Conservation (phyloP, 2,113 vertebrate species). For the human region GRCh38 chr5:126858001-126858500, state of each 20-base stretch:
- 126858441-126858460: neutral
- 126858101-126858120: neutral
- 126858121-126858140: neutral
- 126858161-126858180: neutral
- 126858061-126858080: neutral
- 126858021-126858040: neutral
- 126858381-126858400: neutral
- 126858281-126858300: neutral
- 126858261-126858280: neutral
- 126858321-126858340: neutral
- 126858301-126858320: neutral
- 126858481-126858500: neutral
- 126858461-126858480: neutral
- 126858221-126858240: neutral
- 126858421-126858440: neutral
- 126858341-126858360: neutral
- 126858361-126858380: neutral
- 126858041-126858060: neutral
- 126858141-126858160: neutral
- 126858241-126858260: neutral
- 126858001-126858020: neutral
- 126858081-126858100: neutral
- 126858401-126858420: neutral
- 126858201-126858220: neutral
- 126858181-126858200: neutral